A percentile compares a stretch with the other conserved stretches of the same genome.
Evolutionary conservation across 1,140 invertebrate genomes (phyloP).

Genomic region (Eriosoma lanigerum): DNA sequence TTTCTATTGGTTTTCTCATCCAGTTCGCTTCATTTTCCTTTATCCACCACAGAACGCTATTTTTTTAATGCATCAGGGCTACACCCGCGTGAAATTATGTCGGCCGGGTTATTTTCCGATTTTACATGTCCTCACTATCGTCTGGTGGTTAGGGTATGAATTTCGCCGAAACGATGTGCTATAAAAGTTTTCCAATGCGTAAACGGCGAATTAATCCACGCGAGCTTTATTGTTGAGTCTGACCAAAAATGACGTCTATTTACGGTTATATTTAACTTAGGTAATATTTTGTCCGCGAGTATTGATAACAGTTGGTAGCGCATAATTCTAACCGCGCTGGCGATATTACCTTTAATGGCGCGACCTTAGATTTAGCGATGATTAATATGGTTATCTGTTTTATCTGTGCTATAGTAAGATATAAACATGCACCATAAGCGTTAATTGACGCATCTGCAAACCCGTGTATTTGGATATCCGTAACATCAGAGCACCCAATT

Average conservation of each 20-base stretch:
- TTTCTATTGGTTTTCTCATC: not conserved
- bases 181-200: constrained; percentile 56
- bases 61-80: constrained; percentile 32
- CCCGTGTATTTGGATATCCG: too few species aligned
- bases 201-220: too few species aligned
- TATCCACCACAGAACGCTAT: constrained; percentile 53
- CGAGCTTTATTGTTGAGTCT: constrained; percentile 56
- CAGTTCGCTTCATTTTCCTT: not conserved
- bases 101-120: too few species aligned
- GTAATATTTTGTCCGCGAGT: constrained; percentile 55
- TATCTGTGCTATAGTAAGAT: constrained; percentile 57
- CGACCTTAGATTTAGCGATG: constrained; percentile 53
- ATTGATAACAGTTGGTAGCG: constrained; percentile 58
- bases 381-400: constrained; percentile 50
- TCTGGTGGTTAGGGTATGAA: constrained; percentile 58
- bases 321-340: constrained; percentile 62
- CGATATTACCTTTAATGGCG: constrained; percentile 53
- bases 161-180: constrained; percentile 57
- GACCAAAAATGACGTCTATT: constrained; percentile 55
- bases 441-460: constrained; percentile 57
- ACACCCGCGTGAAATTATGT: too few species aligned
- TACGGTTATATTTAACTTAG: constrained; percentile 11
- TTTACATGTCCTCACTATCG: constrained; percentile 55
- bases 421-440: constrained; percentile 57
- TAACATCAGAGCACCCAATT: not conserved